Evolutionary conservation across 1,140 invertebrate species (phyloP).

Genomic region (Platorchestia sp.): DNA sequence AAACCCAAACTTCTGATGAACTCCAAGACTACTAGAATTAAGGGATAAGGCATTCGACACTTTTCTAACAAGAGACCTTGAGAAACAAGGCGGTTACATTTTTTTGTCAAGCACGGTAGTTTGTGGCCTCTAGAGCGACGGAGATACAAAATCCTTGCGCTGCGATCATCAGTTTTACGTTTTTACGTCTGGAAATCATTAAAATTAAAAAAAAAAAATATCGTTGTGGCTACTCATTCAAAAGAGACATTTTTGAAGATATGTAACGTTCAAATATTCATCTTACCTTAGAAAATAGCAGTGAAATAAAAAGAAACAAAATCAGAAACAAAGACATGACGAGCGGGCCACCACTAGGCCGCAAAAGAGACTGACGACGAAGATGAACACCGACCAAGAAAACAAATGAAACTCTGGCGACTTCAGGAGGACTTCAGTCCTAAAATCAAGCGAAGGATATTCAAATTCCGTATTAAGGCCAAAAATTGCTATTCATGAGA

Average conservation of each 20-base stretch:
- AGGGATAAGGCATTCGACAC: not conserved
- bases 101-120: not conserved
- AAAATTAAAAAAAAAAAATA: not conserved
- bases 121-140: not conserved
- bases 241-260: not conserved
- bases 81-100: not conserved
- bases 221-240: no score
- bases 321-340: not conserved
- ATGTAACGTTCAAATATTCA: not conserved
- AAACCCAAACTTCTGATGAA: not conserved
- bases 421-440: conserved; percentile 35
- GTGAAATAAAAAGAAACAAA: not conserved
- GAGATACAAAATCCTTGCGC: no score
- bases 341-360: not conserved
- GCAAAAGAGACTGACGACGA: conserved; percentile 1
- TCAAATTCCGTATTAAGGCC: conserved; percentile 54
- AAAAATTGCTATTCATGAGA: conserved; percentile 56
- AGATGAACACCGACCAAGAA: not conserved
- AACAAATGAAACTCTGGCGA: conserved; percentile 47
- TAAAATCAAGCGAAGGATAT: conserved; percentile 43
- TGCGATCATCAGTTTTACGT: not conserved
- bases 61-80: not conserved
- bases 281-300: not conserved
- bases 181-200: not conserved
- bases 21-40: not conserved